Base-by-base conservation (phyloP, 1,140 invertebrate species). In the Pinna nobilis region DNA sequence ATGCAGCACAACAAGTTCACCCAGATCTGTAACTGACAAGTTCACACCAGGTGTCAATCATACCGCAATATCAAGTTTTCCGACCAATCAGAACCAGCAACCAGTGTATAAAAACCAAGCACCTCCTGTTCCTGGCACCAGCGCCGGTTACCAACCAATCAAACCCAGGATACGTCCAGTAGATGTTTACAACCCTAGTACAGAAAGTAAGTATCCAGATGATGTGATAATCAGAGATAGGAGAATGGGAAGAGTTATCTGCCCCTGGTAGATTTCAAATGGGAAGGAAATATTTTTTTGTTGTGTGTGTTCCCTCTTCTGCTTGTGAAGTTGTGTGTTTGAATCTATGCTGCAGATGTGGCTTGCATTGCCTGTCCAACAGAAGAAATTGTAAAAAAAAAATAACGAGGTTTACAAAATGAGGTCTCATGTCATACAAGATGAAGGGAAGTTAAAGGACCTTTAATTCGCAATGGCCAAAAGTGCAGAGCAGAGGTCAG, bases 71-170 rank as follows among this genome's bases (percentile, higher is more conserved):
- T 63, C 50, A 50, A 33, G 7, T 39, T n/a, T n/a, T n/a, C 44
- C 11, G 69, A 50, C 37, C 61, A 20, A 55, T 44, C 63, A 71
- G 57, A 68, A 39, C 25, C 53, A 35, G 35, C 67, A 74, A 68
- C 51, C 74, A 61, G 69, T 79, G 67, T 83, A 83, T 80, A 71
- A 69, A 70, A 82, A 84, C 65, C 75, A 80, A 53, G 79, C 79
- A 35, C 79, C 77, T 5, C 64, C 76, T 44, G 66, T 76, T 30
- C 80, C 55, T 25, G 11, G 4, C 74, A 20, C 44, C 50, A 64
- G 65, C 69, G 9, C 30, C 59, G 18, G 47, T 64, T 47, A 51
- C 30, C 18, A 39, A 65, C 4, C n/a, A 25, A 13, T 64, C 68
- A 59, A 68, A 59, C 28, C 55, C 32, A 59, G 71, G 23, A 55